Percentiles rank a stretch among this genome's conserved stretches.
Evolutionary conservation across 2,797 vertebrate species (phyloP).

Genomic region (Lates japonicus): DNA sequence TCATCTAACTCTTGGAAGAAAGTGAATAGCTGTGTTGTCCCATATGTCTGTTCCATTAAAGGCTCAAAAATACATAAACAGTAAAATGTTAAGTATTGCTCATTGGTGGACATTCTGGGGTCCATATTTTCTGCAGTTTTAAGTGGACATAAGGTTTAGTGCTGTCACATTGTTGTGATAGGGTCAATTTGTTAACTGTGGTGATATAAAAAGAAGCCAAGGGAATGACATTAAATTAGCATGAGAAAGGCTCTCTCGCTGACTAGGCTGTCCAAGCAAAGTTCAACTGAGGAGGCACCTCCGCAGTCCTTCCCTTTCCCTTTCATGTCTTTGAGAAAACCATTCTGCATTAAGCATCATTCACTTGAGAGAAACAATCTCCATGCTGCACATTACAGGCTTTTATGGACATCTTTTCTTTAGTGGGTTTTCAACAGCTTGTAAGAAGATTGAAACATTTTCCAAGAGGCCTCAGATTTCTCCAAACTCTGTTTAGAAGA

Average conservation of each 20-base stretch:
- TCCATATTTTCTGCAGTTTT: not conserved
- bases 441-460: slow-evolving; percentile 6
- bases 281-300: slow-evolving; percentile 11
- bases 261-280: not conserved
- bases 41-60: not conserved
- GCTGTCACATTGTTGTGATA: slow-evolving; percentile 28
- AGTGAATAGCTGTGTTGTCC: not conserved
- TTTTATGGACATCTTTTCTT: slow-evolving; percentile 15
- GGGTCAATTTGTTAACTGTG: slow-evolving; percentile 50
- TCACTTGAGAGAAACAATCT: not conserved
- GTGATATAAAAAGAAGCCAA: slow-evolving; percentile 25
- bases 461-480: slow-evolving; percentile 6
- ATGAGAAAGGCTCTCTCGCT: slow-evolving; percentile 46
- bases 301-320: not conserved
- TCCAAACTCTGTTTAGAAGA: slow-evolving; percentile 12
- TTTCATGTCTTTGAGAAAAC: not conserved
- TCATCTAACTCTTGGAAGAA: not conserved
- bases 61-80: not conserved
- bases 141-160: slow-evolving; percentile 19
- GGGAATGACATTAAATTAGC: slow-evolving; percentile 56
- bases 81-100: not conserved
- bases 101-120: not conserved
- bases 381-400: not conserved
- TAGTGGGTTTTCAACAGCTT: not conserved
- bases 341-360: not conserved